phyloP scores from a whole-genome alignment of 2,797 vertebrate species.

The Orientallactaga sibirica region DNA sequence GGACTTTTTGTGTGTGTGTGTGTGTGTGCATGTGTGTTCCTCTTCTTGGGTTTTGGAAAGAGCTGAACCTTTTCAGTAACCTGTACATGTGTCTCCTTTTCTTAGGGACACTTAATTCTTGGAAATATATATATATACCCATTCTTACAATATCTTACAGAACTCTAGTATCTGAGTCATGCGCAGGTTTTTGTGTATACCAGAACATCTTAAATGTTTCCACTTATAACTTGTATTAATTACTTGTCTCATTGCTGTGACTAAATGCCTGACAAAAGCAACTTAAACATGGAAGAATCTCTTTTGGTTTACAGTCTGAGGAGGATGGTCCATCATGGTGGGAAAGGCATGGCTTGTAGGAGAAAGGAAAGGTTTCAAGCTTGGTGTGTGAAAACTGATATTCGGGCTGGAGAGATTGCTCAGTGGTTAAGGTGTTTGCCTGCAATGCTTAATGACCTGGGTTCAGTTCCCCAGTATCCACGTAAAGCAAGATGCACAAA shows the following conservation, averaged over 20 bases:
- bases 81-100: neutral
- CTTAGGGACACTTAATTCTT: neutral
- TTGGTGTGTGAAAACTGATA: neutral
- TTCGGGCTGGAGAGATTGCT: neutral
- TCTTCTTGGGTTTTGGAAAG: neutral
- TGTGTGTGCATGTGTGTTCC: neutral
- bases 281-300: too few relatives aligned
- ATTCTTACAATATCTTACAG: neutral
- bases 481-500: too few relatives aligned
- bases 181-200: neutral
- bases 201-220: neutral
- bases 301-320: too few relatives aligned
- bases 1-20: neutral
- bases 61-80: slow-evolving; percentile 19
- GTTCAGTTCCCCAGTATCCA: too few relatives aligned
- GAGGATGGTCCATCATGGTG: too few relatives aligned
- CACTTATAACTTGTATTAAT: neutral
- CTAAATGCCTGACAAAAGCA: too few relatives aligned
- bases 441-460: too few relatives aligned
- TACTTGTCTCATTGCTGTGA: too few relatives aligned
- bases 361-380: neutral
- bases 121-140: neutral
- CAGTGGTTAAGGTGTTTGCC: too few relatives aligned
- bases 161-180: neutral
- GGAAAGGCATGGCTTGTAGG: too few relatives aligned